Evolutionary conservation across 2,888 invertebrate genomes (phyloP), one percentile per base, ranked within the genome.

Genomic region (Bedellia somnulentella): DNA sequence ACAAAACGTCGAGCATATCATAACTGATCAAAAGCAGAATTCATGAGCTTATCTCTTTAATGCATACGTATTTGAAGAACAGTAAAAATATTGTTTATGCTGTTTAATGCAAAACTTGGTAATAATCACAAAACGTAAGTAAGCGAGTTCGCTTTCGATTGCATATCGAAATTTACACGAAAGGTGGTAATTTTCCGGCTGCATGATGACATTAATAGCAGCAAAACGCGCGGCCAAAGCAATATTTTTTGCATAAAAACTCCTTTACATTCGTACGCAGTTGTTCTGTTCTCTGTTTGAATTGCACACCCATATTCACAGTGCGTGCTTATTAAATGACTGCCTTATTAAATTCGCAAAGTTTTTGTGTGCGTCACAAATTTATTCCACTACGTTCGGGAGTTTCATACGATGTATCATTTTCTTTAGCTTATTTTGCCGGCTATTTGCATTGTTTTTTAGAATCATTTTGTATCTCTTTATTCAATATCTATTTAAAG

Each of bases 111-210:
- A n/a, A n/a, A n/a, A n/a, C n/a, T n/a, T n/a, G n/a, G n/a, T n/a
- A 50, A 47, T 45, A 50, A 30, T 24, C 29, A 30, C 16, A 30
- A 30, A 16, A 16, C 18, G 24, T 52, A 49, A n/a, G n/a, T 52
- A 56, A 43, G 46, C 41, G 45, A 44, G 45, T 50, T 48, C 52
- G 58, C 60, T 62, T 60, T 66, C 56, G 57, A 62, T 66, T 44
- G 57, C 44, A 44, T 49, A 64, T 68, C 64, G 52, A 67, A 63
- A 66, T 67, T 61, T 59, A 59, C 57, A 60, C 58, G 59, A 59
- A 63, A 64, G 60, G 53, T 56, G 59, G 59, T 56, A 62, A 75
- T 75, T 71, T 73, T 71, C 61, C 66, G 67, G 38, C 51, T 39
- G 47, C 43, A 47, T 64, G 70, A 61, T 58, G 60, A 61, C 60